Conservation (phyloP, 2,113 vertebrate genomes). For the Elaphurus davidianus region DNA sequence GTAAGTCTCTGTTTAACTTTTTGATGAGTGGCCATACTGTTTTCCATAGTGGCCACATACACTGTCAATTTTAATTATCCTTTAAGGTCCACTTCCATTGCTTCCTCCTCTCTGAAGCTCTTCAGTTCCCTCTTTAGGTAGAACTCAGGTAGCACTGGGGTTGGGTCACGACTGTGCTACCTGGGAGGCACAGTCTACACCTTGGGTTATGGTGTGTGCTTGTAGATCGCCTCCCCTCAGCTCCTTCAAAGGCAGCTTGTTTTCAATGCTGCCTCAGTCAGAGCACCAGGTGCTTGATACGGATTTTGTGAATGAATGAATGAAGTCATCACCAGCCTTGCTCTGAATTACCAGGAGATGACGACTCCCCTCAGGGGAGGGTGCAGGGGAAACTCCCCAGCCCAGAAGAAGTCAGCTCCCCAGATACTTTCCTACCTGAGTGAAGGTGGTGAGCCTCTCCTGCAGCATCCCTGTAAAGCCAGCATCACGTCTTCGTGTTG, state of each 20-base stretch:
- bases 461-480: conserved; percentile 26
- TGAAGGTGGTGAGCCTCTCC: background rate
- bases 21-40: background rate
- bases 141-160: background rate
- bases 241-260: background rate
- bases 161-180: too few relatives aligned
- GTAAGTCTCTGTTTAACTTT: background rate
- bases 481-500: background rate
- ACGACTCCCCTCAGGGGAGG: background rate
- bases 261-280: background rate
- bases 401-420: background rate
- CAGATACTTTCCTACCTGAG: background rate
- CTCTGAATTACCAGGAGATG: background rate
- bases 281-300: background rate
- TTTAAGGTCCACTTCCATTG: background rate
- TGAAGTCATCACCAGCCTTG: background rate
- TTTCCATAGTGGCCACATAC: background rate
- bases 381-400: background rate
- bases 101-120: background rate
- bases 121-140: background rate
- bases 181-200: fast-evolving
- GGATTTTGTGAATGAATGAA: background rate
- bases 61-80: background rate
- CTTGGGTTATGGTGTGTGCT: background rate
- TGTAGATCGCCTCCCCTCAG: background rate